phyloP scores from a whole-genome alignment of 2,113 vertebrate species.

The Piliocolobus tephrosceles region DNA sequence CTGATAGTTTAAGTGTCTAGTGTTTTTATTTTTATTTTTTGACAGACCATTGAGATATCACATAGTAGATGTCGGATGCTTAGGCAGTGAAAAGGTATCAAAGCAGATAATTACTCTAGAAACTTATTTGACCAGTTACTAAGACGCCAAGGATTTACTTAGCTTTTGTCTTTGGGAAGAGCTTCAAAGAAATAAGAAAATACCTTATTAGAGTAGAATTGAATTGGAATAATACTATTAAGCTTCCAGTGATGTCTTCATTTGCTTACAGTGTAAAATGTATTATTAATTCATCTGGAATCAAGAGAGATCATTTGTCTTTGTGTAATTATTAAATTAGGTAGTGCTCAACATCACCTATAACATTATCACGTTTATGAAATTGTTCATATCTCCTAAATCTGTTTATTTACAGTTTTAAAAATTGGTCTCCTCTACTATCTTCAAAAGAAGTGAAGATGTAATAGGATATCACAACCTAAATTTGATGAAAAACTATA shows the following conservation, averaged over 20 bases:
- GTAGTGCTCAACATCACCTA: background rate
- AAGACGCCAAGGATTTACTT: background rate
- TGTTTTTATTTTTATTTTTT: background rate
- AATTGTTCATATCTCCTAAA: background rate
- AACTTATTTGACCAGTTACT: background rate
- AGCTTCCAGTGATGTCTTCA: background rate
- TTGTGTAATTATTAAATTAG: background rate
- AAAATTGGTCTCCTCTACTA: background rate
- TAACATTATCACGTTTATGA: background rate
- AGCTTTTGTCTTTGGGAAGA: background rate
- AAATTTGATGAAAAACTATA: background rate
- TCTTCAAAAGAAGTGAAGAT: background rate
- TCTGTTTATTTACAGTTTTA: background rate
- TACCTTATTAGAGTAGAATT: background rate
- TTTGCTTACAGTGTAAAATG: background rate
- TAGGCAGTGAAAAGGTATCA: background rate
- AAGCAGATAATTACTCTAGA: background rate
- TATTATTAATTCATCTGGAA: background rate
- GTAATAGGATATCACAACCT: background rate
- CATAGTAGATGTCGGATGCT: background rate
- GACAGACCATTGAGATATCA: background rate
- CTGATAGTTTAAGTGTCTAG: background rate
- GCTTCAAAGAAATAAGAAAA: background rate
- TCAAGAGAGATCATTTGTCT: background rate
- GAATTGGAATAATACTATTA: background rate